These are phyloP conservation scores for Pissodes strobi DNA, from an alignment of 1,140 invertebrate genomes.

Conservation along the genomic window DNA sequence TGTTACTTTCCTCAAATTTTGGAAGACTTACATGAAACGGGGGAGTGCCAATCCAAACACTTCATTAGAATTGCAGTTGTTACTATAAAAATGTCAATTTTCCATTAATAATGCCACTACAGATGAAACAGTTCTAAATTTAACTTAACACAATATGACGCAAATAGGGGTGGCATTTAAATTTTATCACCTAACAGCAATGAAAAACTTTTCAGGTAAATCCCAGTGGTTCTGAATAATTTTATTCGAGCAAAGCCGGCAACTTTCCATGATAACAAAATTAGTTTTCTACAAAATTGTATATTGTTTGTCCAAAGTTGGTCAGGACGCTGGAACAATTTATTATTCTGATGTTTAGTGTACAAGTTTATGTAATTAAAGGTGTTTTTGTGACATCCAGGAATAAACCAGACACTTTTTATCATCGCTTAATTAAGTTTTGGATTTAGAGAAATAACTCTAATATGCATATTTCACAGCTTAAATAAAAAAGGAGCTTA, in stretches of 20 bases:
- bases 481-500: too few species aligned
- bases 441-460: too few species aligned
- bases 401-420: constrained; percentile 1
- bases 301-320: constrained; percentile 14
- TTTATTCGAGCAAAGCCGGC: constrained; percentile 1
- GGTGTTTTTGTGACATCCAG: constrained; percentile 11
- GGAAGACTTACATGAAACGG: background rate
- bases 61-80: too few species aligned
- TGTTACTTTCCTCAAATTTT: background rate
- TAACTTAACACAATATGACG: too few species aligned
- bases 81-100: too few species aligned
- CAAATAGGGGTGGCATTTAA: too few species aligned
- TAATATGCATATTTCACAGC: too few species aligned
- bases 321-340: constrained; percentile 9
- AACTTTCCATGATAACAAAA: constrained; percentile 16
- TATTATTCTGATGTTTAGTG: constrained; percentile 21
- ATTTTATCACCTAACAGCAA: background rate
- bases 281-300: constrained; percentile 26
- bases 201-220: constrained; percentile 9
- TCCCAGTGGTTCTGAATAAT: background rate
- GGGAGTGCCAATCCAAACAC: background rate
- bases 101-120: too few species aligned
- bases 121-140: background rate
- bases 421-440: constrained; percentile 16
- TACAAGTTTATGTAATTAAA: constrained; percentile 22